A percentile compares a stretch with the other conserved stretches of the same genome.
Evolutionary conservation across 2,797 vertebrate genomes (phyloP).

Genomic region (Danio choprae): DNA sequence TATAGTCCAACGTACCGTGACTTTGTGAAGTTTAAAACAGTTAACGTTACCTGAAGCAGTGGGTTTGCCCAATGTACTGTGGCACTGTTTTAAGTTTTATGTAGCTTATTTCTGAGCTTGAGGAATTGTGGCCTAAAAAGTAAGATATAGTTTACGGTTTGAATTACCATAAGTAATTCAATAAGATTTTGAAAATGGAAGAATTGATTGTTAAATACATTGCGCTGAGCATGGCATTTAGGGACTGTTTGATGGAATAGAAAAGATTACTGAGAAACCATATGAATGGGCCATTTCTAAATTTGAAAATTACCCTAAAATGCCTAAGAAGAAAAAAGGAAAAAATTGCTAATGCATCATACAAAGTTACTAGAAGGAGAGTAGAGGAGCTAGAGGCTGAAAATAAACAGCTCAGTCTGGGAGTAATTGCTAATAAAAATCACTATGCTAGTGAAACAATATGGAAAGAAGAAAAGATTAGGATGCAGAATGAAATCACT

Average conservation of each 20-base stretch:
- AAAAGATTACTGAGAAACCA: background rate
- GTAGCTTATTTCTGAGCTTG: background rate
- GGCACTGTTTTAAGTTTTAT: background rate
- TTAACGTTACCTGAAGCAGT: background rate
- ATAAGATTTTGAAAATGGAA: background rate
- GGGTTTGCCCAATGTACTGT: background rate
- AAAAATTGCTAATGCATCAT: background rate
- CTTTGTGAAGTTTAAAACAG: background rate
- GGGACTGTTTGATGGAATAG: background rate
- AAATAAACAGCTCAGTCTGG: background rate
- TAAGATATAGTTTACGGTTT: no score
- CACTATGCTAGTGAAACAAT: background rate
- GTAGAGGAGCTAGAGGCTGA: background rate
- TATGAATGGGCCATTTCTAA: background rate
- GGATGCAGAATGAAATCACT: background rate
- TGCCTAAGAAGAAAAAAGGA: background rate
- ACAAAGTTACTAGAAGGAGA: background rate
- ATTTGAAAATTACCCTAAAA: background rate
- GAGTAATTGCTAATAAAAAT: background rate
- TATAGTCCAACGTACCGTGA: background rate
- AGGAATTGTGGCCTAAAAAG: background rate
- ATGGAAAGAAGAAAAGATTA: background rate
- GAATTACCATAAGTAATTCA: background rate
- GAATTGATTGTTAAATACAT: background rate
- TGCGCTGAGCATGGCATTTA: background rate